Evolutionary conservation across 2,888 invertebrate genomes (phyloP), one percentile per base, ranked within the genome.

Genomic region (Meiosimyza platycephala): DNA sequence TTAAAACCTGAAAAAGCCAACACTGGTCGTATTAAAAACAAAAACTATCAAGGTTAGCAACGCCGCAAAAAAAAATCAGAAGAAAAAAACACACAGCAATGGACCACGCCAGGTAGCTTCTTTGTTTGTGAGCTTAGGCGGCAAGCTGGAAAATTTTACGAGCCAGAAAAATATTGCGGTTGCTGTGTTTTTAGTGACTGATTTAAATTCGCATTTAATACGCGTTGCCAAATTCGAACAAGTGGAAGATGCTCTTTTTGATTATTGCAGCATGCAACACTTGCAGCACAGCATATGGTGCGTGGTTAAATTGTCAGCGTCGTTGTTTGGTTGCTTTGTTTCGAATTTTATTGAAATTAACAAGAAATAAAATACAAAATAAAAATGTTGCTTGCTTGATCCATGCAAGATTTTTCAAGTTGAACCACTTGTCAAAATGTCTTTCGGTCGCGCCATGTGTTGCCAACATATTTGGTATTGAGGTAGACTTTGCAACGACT

Each of bases 371-470:
- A 6, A 28, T 28, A 57, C 22, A 57, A 57, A 57, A 11, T 18
- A 28, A 57, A 57, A 16, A 6, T 15, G 15, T 57, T 22, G 11
- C 48, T 48, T 47, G 47, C 48, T 16, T 22, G 22, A 48, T 47
- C 63, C 50, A 63, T 48, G 63, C 50, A 4, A 12, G 48, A 63
- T n/a, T 65, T 51, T 52, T 66, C 66, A 66, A 66, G 66, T 66
- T 66, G 66, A 66, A 66, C 66, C 33, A 66, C 66, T 66, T 66
- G 65, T 65, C 66, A 18, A 65, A 65, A 65, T 51, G n/a, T 28
- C 51, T n/a, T 64, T 50, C 18, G 40, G 40, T 40, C 40, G 48
- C 50, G 51, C 16, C 28, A 13, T 40, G 28, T 52, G 65, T 22
- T 50, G 65, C 65, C 63, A 63, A 63, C 47, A 48, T 40, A 16